Percentiles rank a stretch among this genome's conserved stretches.
Evolutionary conservation across 2,113 vertebrate species (phyloP).

Genomic region (Thamnaconus septentrionalis): DNA sequence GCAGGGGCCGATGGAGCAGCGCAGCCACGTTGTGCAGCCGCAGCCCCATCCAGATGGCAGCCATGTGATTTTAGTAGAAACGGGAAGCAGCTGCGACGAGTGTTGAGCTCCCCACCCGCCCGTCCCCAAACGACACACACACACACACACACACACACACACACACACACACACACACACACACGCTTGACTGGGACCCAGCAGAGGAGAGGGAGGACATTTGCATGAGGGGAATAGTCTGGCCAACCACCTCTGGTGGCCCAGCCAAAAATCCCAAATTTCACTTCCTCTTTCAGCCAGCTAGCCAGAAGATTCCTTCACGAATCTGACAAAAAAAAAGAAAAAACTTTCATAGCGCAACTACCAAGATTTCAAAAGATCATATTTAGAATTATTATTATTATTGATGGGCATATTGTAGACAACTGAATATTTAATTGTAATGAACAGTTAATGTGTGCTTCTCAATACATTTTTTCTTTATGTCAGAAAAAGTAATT

Average conservation of each 20-base stretch:
- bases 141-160: conserved; percentile 73
- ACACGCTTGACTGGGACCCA: conserved; percentile 85
- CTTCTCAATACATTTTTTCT: no score
- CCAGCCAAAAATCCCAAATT: conserved; percentile 85
- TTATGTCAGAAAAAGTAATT: no score
- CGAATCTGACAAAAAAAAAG: conserved; percentile 18
- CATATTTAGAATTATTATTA: no score
- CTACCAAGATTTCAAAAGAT: no score
- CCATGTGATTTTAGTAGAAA: conserved; percentile 81
- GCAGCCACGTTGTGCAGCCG: conserved; percentile 65
- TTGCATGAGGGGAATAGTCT: conserved; percentile 96
- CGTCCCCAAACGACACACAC: conserved; percentile 36
- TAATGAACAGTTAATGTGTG: no score
- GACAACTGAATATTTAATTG: conserved; percentile 1
- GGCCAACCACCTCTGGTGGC: conserved; percentile 83
- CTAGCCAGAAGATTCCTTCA: conserved; percentile 48
- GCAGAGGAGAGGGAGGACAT: conserved; percentile 81
- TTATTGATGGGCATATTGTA: no score
- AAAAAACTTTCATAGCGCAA: neutral
- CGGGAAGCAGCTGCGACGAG: conserved; percentile 90
- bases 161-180: conserved; percentile 3
- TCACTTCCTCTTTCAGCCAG: conserved; percentile 87
- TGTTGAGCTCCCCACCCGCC: conserved; percentile 70
- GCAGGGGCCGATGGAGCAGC: conserved; percentile 64
- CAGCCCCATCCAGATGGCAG: conserved; percentile 82